Percentiles rank a stretch among this genome's conserved stretches.
phyloP scores from a whole-genome alignment of 2,113 vertebrate genomes.

The Daboia siamensis region DNA sequence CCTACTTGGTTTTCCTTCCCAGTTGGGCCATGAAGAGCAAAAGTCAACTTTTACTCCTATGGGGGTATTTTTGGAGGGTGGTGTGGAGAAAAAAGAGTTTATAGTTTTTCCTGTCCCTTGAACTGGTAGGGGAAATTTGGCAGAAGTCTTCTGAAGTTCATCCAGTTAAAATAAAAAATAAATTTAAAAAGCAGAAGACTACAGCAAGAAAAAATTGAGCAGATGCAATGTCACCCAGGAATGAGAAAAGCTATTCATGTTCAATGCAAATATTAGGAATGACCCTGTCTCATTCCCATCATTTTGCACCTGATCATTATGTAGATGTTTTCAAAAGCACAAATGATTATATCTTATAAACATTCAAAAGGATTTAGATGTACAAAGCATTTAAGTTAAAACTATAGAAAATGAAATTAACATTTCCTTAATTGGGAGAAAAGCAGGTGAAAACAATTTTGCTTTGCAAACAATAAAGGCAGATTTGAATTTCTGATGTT shows the following conservation, averaged over 20 bases:
- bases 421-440: not conserved
- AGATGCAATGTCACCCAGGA: not conserved
- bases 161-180: not conserved
- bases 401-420: not conserved
- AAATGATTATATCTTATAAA: not conserved
- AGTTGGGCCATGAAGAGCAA: not conserved
- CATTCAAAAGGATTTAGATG: not conserved
- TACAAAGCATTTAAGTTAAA: not conserved
- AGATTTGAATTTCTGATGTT: not conserved
- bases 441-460: not conserved
- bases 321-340: not conserved
- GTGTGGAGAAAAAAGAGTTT: not conserved
- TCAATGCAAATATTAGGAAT: not conserved
- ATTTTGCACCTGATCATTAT: not conserved
- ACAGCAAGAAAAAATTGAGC: not conserved
- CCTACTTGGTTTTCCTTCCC: not conserved
- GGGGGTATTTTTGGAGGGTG: not conserved
- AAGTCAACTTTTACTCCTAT: not conserved
- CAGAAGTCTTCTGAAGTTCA: not conserved
- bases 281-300: not conserved
- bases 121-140: not conserved
- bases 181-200: not conserved
- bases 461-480: conserved; percentile 5
- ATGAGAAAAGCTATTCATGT: not conserved
- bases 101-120: not conserved